These are phyloP conservation scores for Heliocidaris tuberculata DNA, from an alignment of 35 echinoderm and acorn worm genomes.

Conservation along the genomic window DNA sequence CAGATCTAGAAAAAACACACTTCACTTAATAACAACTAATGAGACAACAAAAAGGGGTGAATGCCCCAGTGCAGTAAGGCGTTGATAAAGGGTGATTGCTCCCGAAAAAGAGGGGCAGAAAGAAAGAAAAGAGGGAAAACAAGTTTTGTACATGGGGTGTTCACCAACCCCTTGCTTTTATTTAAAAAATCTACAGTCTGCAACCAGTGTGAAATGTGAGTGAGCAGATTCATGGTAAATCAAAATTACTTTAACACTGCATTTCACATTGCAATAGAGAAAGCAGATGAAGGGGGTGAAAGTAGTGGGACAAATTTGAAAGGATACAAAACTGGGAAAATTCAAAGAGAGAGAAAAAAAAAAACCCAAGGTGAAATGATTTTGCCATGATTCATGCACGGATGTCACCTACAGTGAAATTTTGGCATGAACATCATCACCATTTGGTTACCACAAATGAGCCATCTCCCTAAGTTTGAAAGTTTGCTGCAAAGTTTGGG, in stretches of 20 bases:
- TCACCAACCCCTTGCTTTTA: background rate
- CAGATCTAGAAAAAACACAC: too few relatives aligned
- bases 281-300: too few relatives aligned
- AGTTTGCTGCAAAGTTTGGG: background rate
- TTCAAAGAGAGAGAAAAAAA: background rate
- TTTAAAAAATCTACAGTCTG: background rate
- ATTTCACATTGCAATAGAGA: too few relatives aligned
- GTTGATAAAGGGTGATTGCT: too few relatives aligned
- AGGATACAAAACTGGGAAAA: background rate
- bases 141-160: too few relatives aligned
- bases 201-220: too few relatives aligned
- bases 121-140: too few relatives aligned
- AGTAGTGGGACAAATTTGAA: background rate
- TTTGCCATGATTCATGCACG: background rate
- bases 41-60: too few relatives aligned
- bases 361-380: background rate
- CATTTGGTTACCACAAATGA: constrained; percentile 9
- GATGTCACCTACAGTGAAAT: background rate
- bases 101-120: too few relatives aligned
- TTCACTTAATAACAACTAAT: too few relatives aligned
- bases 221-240: background rate
- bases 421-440: background rate
- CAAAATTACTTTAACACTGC: too few relatives aligned
- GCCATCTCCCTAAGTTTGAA: background rate
- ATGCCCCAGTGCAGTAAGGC: too few relatives aligned